phyloP scores from a whole-genome alignment of 2,797 vertebrate genomes.

The Danio jaintianensis region DNA sequence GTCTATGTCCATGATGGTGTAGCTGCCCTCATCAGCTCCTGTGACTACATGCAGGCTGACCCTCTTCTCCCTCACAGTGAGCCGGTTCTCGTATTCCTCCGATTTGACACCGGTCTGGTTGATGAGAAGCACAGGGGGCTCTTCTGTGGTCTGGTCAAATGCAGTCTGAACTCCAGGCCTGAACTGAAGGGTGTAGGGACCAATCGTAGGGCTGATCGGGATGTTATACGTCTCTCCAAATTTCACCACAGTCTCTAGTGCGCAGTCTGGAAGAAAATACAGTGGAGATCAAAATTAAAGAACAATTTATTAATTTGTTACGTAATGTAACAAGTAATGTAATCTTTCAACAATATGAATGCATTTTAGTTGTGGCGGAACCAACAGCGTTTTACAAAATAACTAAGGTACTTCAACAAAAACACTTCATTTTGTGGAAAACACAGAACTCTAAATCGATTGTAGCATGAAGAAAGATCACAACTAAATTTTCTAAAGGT shows the following conservation, averaged over 20 bases:
- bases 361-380: too few relatives aligned
- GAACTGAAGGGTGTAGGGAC: conserved; percentile 78
- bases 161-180: conserved; percentile 62
- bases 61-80: conserved; percentile 66
- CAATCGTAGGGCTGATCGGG: conserved; percentile 66
- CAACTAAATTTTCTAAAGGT: too few relatives aligned
- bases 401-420: too few relatives aligned
- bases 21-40: conserved; percentile 78
- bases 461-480: too few relatives aligned
- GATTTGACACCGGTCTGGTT: conserved; percentile 63
- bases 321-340: too few relatives aligned
- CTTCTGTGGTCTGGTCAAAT: conserved; percentile 64
- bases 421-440: too few relatives aligned
- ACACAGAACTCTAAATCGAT: too few relatives aligned
- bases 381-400: too few relatives aligned
- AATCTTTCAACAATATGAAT: too few relatives aligned
- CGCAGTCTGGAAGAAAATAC: conserved; percentile 70
- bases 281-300: too few relatives aligned
- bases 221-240: conserved; percentile 77
- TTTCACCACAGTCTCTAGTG: conserved; percentile 75
- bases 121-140: conserved; percentile 67
- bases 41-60: conserved; percentile 72
- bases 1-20: conserved; percentile 71
- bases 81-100: conserved; percentile 71
- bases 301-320: too few relatives aligned